Evolutionary conservation across 2,113 vertebrate genomes (phyloP), one percentile per base, ranked within the genome.

Genomic region (Cynoglossus semilaevis): DNA sequence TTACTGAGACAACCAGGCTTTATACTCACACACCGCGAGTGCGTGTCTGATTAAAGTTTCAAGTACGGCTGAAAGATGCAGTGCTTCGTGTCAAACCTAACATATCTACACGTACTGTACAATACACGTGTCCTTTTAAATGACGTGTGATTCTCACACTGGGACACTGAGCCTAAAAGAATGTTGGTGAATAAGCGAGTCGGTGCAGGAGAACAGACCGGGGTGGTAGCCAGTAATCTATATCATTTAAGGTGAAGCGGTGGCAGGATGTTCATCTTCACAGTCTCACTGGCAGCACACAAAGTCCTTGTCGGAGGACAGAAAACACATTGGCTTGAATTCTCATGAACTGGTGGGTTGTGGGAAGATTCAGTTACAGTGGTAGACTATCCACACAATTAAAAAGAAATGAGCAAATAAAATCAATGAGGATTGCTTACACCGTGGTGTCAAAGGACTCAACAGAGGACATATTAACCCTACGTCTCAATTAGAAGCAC

Each of bases 331-430:
- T 80, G 74, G 69, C 75, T 70, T 68, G 46, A 52, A 51, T 70
- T 72, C 58, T 67, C 58, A 67, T 67, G 63, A 73, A 70, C 65
- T 57, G 70, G 66, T 74, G 77, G 70, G 60, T 78, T 84, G 85
- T 58, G 80, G 81, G 61, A 22, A 87, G 88, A 53, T 89, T 70
- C 61, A 44, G 84, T 91, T 88, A 86, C 89, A 84, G 42, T 62
- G 70, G 75, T 79, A 89, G 67, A 79, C 84, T 84, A 81, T 81
- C 85, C 76, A 59, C 67, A 82, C 80, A 87, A 90, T 91, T 90
- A 90, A 88, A 91, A 87, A 89, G 80, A 85, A 90, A 90, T 88
- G 89, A 91, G 84, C 80, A 84, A 85, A 88, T 89, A 80, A 86
- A 90, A 90, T 90, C 89, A 88, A 91, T 90, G 70, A 58, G 58